Conservation (phyloP, 2,797 vertebrate genomes). For the Bradypodion ventrale region DNA sequence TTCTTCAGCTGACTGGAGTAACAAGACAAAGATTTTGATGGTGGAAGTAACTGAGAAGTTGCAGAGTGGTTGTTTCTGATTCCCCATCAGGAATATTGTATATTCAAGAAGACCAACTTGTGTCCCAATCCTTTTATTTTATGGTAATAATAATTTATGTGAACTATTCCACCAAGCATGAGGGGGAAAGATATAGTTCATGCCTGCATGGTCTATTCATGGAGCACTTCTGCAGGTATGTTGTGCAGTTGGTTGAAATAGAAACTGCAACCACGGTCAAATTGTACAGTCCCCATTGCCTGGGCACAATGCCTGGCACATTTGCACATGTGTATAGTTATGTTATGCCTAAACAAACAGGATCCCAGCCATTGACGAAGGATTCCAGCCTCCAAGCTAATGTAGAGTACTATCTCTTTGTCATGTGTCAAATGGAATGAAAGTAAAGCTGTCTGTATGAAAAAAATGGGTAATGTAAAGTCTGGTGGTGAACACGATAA, state of each 20-base stretch:
- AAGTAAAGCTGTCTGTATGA: background rate
- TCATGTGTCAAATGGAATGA: background rate
- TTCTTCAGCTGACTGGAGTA: slow-evolving; percentile 23
- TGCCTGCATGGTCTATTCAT: background rate
- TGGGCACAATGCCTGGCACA: too few relatives aligned
- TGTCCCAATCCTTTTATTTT: background rate
- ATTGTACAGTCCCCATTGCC: background rate
- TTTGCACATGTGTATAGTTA: too few relatives aligned
- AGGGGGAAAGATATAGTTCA: background rate
- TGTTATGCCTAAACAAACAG: too few relatives aligned
- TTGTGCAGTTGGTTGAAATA: too few relatives aligned
- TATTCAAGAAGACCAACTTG: background rate
- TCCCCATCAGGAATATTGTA: background rate
- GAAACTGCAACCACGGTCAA: background rate
- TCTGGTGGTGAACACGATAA: too few relatives aligned
- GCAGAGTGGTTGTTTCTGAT: background rate
- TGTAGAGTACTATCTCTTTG: background rate
- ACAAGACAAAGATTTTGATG: background rate
- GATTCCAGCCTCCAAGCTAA: background rate
- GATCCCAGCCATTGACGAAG: too few relatives aligned
- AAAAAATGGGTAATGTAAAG: too few relatives aligned
- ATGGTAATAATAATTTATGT: background rate
- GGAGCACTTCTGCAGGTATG: background rate
- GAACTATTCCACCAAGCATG: background rate
- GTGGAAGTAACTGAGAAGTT: background rate